Evolutionary conservation across 2,888 invertebrate genomes (phyloP).

Genomic region (Hirtodrosophila histrioides): DNA sequence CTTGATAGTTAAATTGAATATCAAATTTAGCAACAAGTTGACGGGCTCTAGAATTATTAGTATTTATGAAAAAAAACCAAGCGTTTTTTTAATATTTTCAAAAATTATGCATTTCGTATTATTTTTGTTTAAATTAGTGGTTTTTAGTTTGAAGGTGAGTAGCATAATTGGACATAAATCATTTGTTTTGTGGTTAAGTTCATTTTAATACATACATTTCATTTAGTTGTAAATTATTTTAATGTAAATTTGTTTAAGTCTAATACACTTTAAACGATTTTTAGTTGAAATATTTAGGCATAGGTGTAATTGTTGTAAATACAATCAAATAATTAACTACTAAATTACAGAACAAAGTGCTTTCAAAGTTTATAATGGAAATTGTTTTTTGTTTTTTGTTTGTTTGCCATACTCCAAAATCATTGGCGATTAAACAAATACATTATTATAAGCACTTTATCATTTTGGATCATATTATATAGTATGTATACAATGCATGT

Average conservation of each 20-base stretch:
- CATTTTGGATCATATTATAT: slow-evolving; percentile 23
- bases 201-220: slow-evolving; percentile 73
- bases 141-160: slow-evolving; percentile 63
- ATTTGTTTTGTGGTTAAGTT: slow-evolving; percentile 55
- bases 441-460: slow-evolving; percentile 44
- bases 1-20: slow-evolving; percentile 53
- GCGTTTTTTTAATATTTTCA: slow-evolving; percentile 54
- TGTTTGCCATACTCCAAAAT: neutral
- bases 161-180: slow-evolving; percentile 56
- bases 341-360: slow-evolving; percentile 66
- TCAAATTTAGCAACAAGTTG: slow-evolving; percentile 51
- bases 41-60: slow-evolving; percentile 22
- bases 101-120: slow-evolving; percentile 74
- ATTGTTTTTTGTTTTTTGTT: slow-evolving; percentile 7
- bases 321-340: slow-evolving; percentile 74
- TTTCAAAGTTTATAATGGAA: slow-evolving; percentile 45
- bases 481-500: slow-evolving; percentile 1
- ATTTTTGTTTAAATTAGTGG: slow-evolving; percentile 66
- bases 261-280: slow-evolving; percentile 65
- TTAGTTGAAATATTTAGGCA: slow-evolving; percentile 49
- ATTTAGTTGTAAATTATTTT: slow-evolving; percentile 76
- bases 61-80: slow-evolving; percentile 44
- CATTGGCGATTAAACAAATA: slow-evolving; percentile 26
- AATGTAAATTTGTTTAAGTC: slow-evolving; percentile 54
- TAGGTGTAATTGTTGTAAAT: slow-evolving; percentile 67